Base-by-base conservation (phyloP, 37 sponge, comb jelly and placozoan genomes). In the Lycopodina hypogea region DNA sequence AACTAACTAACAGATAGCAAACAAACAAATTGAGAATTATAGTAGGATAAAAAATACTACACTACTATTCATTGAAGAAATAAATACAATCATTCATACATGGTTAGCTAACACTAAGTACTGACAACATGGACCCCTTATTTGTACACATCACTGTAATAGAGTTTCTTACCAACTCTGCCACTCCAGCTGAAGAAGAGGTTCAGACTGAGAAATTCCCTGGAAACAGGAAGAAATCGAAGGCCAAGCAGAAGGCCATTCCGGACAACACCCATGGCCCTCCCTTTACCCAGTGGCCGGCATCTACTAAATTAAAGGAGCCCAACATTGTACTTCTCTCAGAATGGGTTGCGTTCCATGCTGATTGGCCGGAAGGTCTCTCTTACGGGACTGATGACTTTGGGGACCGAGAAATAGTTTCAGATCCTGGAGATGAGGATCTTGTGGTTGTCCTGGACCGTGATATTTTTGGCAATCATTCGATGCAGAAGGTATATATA, bases 211-310 rank as follows among this genome's bases (percentile, higher is more conserved):
- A 73, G 19, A 73, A 73, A 26, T 26, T 70, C 34, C 38, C 23
- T 37, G 71, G n/a, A 23, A 50, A 52, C 24, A 73, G 74, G 34
- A 73, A 73, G 56, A 50, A 50, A 15, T 17, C 53, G 56, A 73
- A 53, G 32, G 23, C 17, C 34, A 73, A 55, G 74, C 26, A 73
- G 56, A 50, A 26, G 11, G 56, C 74, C 32, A 65, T 65, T 12
- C 66, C 18, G 12, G 66, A 65, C 17, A 65, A 32, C 1, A 32
- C 18, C 17, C 30, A 65, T 60, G 19, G 12, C 35, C 30, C 66
- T 30, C 66, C 30, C 35, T 45, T 4, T 9, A 45, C 9, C 48
- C 18, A 3, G 11, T 1, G 66, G 1, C 30, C 12, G 66, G 33
- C 66, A 7, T 7, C 24, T 6, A 12, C 66, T 30, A 28, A 32